Evolutionary conservation across 2,113 vertebrate species (phyloP), one percentile per base, ranked within the genome.

Genomic region (Ceyx cyanopectus): DNA sequence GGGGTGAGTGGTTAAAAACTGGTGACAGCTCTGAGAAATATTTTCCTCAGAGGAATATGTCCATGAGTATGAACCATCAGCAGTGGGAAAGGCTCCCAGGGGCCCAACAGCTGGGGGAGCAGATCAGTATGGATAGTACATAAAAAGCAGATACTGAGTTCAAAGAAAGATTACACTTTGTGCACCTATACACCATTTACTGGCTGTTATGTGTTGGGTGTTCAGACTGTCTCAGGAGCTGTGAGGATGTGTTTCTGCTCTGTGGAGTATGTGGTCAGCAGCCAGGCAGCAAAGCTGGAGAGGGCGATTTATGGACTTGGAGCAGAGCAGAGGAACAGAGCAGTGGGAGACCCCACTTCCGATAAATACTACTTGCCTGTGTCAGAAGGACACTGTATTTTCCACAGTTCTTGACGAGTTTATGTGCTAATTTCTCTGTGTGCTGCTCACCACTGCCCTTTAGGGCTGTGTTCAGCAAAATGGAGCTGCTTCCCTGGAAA

Each of bases 281-380:
- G 34, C 27, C 43, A 57, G 34, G 34, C 24, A 26, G 48, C 20
- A 73, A 34, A 45, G 43, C 6, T 1, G 1, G 2, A 1, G 26
- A 3, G 2, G 8, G 6, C 4, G n/a, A 62, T 56, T 40, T 51
- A 60, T 0, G 1, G 14, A 26, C 5, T 3, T 0, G 0, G 21
- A n/a, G 66, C 37, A 29, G 48, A 78, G 15, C 43, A 57, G 48
- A 67, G 27, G 23, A 13, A n/a, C 18, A 37, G 23, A 23, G n/a
- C 1, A 1, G 18, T 54, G 43, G n/a, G 27, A 57, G 32, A 77
- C 1, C 21, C 15, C 0, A 1, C 17, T 46, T 85, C 60, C 77
- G 21, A 22, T 68, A 62, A 68, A 46, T 27, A 9, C 22, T 56
- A 8, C 45, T 72, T 73, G 37, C 43, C 63, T 5, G 0, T 63